Conservation (phyloP, 92 coral and sea anemone genomes). For the Epizoanthus fatuus region DNA sequence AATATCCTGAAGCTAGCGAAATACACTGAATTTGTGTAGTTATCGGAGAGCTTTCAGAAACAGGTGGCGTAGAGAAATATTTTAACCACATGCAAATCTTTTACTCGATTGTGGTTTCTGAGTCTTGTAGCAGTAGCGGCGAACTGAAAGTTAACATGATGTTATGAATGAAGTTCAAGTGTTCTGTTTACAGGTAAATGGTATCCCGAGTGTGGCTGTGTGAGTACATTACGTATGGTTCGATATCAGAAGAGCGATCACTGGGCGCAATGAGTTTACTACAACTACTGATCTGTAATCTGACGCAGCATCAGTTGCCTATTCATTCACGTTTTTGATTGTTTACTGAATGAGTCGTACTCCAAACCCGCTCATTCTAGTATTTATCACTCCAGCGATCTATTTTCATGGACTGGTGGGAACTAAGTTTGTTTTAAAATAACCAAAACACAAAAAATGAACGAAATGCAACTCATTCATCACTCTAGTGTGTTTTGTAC, state of each 20-base stretch:
- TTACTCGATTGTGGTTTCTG: slow-evolving; percentile 3
- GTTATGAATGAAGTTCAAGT: slow-evolving; percentile 10
- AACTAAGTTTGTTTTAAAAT: too few relatives aligned
- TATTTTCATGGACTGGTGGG: neutral
- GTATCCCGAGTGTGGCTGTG: neutral
- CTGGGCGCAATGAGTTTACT: slow-evolving; percentile 32
- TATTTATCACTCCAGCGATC: neutral
- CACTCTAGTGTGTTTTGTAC: neutral
- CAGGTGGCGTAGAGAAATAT: neutral
- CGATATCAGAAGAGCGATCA: slow-evolving; percentile 1
- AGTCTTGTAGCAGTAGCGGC: slow-evolving; percentile 9
- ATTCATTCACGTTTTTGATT: slow-evolving; percentile 11
- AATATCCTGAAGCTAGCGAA: neutral
- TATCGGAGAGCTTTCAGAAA: neutral
- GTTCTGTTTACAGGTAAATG: slow-evolving; percentile 8
- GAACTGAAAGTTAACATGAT: neutral
- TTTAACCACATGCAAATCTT: slow-evolving; percentile 16
- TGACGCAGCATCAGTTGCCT: neutral
- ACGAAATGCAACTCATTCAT: neutral
- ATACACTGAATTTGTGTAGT: neutral
- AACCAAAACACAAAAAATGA: too few relatives aligned
- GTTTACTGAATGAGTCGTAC: neutral
- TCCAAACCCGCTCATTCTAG: neutral
- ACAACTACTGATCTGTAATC: slow-evolving; percentile 4
- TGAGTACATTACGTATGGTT: neutral